These are phyloP conservation scores for Poecilia picta DNA, from an alignment of 2,797 vertebrate species.

Conservation along the genomic window DNA sequence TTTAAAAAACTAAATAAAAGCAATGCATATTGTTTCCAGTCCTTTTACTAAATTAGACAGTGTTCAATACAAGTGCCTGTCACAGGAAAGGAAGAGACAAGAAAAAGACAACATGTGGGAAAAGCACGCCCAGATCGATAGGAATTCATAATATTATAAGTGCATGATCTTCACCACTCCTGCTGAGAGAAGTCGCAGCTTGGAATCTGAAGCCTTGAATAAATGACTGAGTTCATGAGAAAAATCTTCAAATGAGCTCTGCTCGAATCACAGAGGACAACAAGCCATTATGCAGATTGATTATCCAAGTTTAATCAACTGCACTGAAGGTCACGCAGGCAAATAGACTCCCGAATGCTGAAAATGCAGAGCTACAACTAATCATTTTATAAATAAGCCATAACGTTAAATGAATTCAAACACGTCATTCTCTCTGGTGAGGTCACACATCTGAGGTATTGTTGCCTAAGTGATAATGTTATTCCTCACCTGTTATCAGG, in stretches of 20 bases:
- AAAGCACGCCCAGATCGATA: constrained; percentile 3
- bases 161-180: constrained; percentile 9
- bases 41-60: constrained; percentile 27
- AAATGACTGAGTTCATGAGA: constrained; percentile 27
- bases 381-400: constrained; percentile 37
- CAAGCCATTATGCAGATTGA: constrained; percentile 27
- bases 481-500: constrained; percentile 20
- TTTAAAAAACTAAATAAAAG: constrained; percentile 10
- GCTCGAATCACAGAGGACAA: constrained; percentile 19
- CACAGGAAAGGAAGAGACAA: constrained; percentile 2
- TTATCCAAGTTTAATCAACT: constrained; percentile 55
- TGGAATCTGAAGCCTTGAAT: constrained; percentile 13
- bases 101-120: constrained; percentile 12
- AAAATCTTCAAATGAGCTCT: constrained; percentile 26
- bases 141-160: constrained; percentile 14
- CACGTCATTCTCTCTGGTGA: constrained; percentile 13
- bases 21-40: constrained; percentile 16
- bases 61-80: constrained; percentile 5
- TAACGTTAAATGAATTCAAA: constrained; percentile 13
- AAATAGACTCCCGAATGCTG: constrained; percentile 5
- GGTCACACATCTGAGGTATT: constrained; percentile 20
- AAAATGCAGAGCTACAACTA: constrained; percentile 8
- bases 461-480: constrained; percentile 19
- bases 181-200: constrained; percentile 9
- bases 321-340: not conserved